Base-by-base conservation (phyloP, 92 coral and sea anemone genomes). In the Pocillopora grandis region DNA sequence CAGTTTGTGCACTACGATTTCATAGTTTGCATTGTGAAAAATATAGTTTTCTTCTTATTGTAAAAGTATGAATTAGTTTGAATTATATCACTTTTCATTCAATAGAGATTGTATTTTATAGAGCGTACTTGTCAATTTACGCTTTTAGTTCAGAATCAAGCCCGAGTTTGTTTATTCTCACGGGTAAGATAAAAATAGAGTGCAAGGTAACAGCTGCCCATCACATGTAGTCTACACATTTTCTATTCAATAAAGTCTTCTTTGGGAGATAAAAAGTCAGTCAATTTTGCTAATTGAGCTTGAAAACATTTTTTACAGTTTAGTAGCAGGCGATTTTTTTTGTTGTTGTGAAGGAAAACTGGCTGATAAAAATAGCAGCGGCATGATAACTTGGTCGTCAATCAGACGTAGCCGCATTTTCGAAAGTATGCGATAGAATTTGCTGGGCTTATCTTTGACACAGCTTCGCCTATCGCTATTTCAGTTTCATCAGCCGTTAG, bases 391-490 rank as follows among this genome's bases (percentile, higher is more conserved):
- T 23, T 23, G 19, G 66, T 62, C n/a, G 18, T 62, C 66, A 62
- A 62, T 62, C 66, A 62, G 66, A 62, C 66, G 21, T 62, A 62
- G 66, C 66, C 66, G 21, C 66, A 62, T 12, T 62, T 62, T 15
- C 66, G 2, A 9, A 62, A 62, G 66, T 62, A 62, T 62, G 66
- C 15, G 18, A 62, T 62, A 0, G 66, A 16, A 0, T 62, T 62
- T 62, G 27, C 9, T 1, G 63, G 63, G 2, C 11, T 58, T 9
- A 0, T 14, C 61, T 58, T 23, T 23, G 72, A 70, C 1, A 78
- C 67, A 60, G 68, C 92, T 67, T 80, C 83, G 52, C 69, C 42
- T n/a, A 86, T 89, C 9, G 84, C 92, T 70, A 85, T 80, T 80
- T 85, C 80, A 59, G 92, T 85, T 79, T 89, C 87, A 60, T 85